Conservation (phyloP, 2,888 invertebrate genomes). For the Heliconius aoede region DNA sequence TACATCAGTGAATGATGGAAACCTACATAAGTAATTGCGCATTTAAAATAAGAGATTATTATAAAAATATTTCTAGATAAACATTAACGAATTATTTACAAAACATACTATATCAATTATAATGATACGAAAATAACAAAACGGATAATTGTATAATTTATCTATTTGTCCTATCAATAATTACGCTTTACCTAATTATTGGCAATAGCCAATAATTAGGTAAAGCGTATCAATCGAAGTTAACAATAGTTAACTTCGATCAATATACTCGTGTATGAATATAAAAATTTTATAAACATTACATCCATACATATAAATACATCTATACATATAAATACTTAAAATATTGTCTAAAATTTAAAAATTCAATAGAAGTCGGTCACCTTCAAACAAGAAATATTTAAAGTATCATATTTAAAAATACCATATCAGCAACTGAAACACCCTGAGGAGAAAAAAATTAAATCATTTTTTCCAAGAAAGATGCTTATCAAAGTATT, state of each 20-base stretch:
- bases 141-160: not conserved
- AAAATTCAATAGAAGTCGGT: not conserved
- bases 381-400: not conserved
- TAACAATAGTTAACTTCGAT: not conserved
- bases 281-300: too few relatives aligned
- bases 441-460: not conserved
- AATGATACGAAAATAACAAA: not conserved
- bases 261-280: too few relatives aligned
- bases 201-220: not conserved
- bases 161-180: not conserved
- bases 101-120: conserved; percentile 1
- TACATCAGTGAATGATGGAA: conserved; percentile 12
- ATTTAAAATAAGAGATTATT: conserved; percentile 21
- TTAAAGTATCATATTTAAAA: not conserved
- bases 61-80: conserved; percentile 10
- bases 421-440: not conserved
- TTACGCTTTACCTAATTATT: not conserved
- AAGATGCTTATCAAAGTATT: not conserved
- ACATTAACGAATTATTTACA: conserved; percentile 20
- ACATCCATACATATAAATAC: too few relatives aligned
- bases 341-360: not conserved
- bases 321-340: not conserved
- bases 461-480: not conserved
- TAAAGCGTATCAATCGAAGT: too few relatives aligned
- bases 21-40: conserved; percentile 16